phyloP scores from a whole-genome alignment of 1,140 invertebrate genomes.

The Drosophila lacertosa region DNA sequence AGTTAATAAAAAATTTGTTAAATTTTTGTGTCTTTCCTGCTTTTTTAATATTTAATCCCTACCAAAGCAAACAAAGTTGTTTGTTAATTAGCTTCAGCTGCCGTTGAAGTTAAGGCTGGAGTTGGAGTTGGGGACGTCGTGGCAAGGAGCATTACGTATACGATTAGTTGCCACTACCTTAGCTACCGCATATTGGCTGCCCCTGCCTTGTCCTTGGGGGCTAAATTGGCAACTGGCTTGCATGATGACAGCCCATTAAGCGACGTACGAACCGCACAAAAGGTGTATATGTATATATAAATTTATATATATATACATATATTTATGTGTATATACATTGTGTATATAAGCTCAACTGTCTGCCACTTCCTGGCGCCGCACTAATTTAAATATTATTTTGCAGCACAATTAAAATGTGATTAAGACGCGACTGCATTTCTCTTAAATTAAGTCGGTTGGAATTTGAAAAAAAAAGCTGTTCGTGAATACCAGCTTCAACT shows the following conservation, averaged over 20 bases:
- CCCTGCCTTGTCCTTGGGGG: constrained; percentile 45
- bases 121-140: neutral
- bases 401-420: constrained; percentile 77
- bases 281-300: neutral
- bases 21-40: too few relatives aligned
- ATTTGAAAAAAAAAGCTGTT: constrained; percentile 26
- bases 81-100: too few relatives aligned
- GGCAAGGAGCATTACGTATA: constrained; percentile 10
- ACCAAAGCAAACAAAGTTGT: too few relatives aligned
- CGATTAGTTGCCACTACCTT: neutral
- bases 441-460: constrained; percentile 53
- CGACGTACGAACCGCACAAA: constrained; percentile 7
- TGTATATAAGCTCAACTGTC: constrained; percentile 41
- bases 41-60: too few relatives aligned
- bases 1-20: too few relatives aligned
- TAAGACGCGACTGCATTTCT: constrained; percentile 45
- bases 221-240: constrained; percentile 45
- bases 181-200: constrained; percentile 2
- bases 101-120: neutral
- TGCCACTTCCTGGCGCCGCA: constrained; percentile 60
- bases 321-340: constrained; percentile 18
- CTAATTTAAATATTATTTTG: constrained; percentile 79
- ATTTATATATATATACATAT: neutral
- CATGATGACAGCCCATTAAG: constrained; percentile 73
- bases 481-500: neutral